A percentile compares a stretch with the other conserved stretches of the same genome.
phyloP scores from a whole-genome alignment of 2,797 vertebrate species.

The Centropyge bicolor region DNA sequence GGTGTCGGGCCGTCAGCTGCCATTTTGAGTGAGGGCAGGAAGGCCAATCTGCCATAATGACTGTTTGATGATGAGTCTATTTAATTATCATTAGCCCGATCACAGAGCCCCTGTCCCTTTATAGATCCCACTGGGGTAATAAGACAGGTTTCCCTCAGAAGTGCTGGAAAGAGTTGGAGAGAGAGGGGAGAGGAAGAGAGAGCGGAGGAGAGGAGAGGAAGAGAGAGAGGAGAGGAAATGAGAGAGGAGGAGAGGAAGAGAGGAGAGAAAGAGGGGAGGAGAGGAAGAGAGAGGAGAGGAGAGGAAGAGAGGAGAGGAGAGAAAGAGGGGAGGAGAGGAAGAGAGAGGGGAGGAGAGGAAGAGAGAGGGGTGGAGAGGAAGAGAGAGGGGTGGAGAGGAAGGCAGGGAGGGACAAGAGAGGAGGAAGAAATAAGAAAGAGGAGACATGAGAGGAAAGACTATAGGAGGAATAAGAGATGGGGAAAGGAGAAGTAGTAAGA shows the following conservation, averaged over 20 bases:
- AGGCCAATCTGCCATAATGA: constrained; percentile 65
- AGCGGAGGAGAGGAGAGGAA: not conserved
- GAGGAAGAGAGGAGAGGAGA: not conserved
- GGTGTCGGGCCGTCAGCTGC: constrained; percentile 59
- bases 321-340: not conserved
- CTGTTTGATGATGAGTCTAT: constrained; percentile 73
- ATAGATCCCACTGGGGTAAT: constrained; percentile 62
- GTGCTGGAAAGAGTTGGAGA: not conserved
- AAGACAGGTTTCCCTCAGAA: constrained; percentile 43
- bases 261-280: too few relatives aligned
- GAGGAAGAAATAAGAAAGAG: not conserved
- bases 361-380: not conserved
- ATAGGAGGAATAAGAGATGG: not conserved
- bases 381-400: not conserved
- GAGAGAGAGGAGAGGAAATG: not conserved
- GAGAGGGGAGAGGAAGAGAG: too few relatives aligned
- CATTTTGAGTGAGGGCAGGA: constrained; percentile 54
- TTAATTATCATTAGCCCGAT: constrained; percentile 72
- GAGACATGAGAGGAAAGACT: not conserved
- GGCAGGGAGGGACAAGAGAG: not conserved
- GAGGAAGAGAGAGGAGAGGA: not conserved
- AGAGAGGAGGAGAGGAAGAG: not conserved
- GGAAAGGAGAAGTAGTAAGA: too few relatives aligned
- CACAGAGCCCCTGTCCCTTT: constrained; percentile 59
- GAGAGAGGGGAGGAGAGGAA: not conserved